A percentile compares a stretch with the other conserved stretches of the same genome.
These are phyloP conservation scores for Machimus rusticus DNA, from an alignment of 2,888 invertebrate genomes.

Conservation along the genomic window DNA sequence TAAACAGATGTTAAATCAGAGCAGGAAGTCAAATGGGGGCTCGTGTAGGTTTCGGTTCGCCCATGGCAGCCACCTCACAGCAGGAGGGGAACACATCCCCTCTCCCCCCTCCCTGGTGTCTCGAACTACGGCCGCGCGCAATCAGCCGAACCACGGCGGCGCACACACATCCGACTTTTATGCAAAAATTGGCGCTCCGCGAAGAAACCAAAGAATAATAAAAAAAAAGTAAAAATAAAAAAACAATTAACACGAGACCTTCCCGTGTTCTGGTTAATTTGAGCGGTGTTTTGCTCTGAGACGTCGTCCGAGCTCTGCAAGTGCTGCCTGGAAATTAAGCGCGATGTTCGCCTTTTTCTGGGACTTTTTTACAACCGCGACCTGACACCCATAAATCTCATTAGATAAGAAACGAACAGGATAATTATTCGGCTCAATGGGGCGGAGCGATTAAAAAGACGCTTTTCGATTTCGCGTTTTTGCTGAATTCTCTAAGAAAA, in stretches of 20 bases:
- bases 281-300: not conserved
- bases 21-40: conserved; percentile 48
- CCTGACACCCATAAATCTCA: not conserved
- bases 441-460: not conserved
- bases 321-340: not conserved
- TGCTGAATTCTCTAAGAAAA: not conserved
- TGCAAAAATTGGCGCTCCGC: not conserved
- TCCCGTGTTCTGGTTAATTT: not conserved
- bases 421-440: not conserved
- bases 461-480: not conserved
- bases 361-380: not conserved
- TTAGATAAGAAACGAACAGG: not conserved
- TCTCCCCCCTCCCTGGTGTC: not conserved
- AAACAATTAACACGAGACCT: not conserved
- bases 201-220: not conserved
- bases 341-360: not conserved
- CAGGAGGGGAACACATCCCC: not conserved
- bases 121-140: not conserved
- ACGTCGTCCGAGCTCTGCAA: not conserved
- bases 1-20: conserved; percentile 51
- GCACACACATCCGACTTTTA: not conserved
- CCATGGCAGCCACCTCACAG: not conserved
- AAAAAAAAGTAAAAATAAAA: not conserved
- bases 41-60: conserved; percentile 37
- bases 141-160: not conserved